Evolutionary conservation across 2,797 vertebrate genomes (phyloP).

Genomic region (Urosaurus nigricauda): DNA sequence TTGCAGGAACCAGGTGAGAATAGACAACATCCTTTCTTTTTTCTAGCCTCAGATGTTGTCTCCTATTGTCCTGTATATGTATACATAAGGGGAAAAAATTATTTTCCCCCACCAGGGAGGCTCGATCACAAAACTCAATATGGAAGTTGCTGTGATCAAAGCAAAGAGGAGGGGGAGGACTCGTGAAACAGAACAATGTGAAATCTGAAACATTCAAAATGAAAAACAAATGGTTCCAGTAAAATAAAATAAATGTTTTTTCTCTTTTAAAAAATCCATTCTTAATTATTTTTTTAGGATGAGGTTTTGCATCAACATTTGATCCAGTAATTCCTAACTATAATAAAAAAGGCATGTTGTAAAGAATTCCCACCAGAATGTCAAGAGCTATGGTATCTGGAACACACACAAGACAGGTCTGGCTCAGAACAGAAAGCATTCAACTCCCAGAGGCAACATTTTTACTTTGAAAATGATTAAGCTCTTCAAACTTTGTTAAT

Average conservation of each 20-base stretch:
- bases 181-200: constrained; percentile 33
- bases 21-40: constrained; percentile 5
- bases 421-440: constrained; percentile 63
- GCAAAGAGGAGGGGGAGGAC: constrained; percentile 29
- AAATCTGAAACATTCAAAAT: constrained; percentile 61
- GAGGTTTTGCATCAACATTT: constrained; percentile 65
- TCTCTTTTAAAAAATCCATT: constrained; percentile 28
- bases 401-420: constrained; percentile 61
- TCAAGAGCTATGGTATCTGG: constrained; percentile 58
- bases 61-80: constrained; percentile 25
- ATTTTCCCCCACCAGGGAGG: constrained; percentile 26
- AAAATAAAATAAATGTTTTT: constrained; percentile 62
- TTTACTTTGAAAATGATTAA: constrained; percentile 73
- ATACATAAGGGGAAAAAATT: neutral
- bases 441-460: constrained; percentile 67
- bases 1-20: neutral
- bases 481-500: constrained; percentile 70
- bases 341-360: constrained; percentile 74
- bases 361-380: constrained; percentile 68
- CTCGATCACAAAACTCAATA: constrained; percentile 21
- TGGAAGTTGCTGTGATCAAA: constrained; percentile 13
- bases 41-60: neutral
- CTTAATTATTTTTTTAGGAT: constrained; percentile 68
- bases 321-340: constrained; percentile 65
- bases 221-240: constrained; percentile 65